Conservation (phyloP, 2,797 vertebrate species). For the Falco biarmicus region DNA sequence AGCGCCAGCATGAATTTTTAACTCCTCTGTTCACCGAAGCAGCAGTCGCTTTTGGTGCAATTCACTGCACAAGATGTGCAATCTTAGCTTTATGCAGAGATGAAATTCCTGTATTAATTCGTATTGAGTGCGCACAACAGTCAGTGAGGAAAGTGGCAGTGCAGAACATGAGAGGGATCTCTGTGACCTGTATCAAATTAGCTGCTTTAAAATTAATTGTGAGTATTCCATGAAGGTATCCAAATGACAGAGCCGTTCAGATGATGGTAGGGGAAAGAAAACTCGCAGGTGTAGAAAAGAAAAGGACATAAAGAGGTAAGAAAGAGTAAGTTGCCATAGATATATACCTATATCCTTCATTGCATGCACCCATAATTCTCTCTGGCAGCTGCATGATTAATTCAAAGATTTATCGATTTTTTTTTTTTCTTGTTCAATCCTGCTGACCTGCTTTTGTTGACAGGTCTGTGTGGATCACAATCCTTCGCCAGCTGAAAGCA, state of each 20-base stretch:
- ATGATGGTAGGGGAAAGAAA: neutral
- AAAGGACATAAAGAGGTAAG: neutral
- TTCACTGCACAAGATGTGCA: slow-evolving; percentile 58
- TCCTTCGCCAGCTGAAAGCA: slow-evolving; percentile 37
- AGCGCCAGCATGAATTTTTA: slow-evolving; percentile 33
- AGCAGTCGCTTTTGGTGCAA: slow-evolving; percentile 42
- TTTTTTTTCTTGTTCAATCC: slow-evolving; percentile 73
- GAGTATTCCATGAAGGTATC: neutral
- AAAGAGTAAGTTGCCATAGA: slow-evolving; percentile 57
- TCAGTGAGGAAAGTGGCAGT: neutral
- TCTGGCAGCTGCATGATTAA: slow-evolving; percentile 90
- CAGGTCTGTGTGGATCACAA: slow-evolving; percentile 62
- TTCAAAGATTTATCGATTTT: slow-evolving; percentile 91
- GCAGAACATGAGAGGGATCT: neutral
- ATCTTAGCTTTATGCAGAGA: neutral
- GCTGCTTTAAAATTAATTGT: neutral
- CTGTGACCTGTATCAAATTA: neutral
- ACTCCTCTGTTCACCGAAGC: slow-evolving; percentile 50
- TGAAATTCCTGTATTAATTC: slow-evolving; percentile 44
- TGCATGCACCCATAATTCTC: slow-evolving; percentile 87
- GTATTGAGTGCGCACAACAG: neutral
- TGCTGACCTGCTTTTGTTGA: slow-evolving; percentile 77
- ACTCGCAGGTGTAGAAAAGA: neutral
- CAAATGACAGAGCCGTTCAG: neutral
- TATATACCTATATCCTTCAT: slow-evolving; percentile 83